These are phyloP conservation scores for Procapra przewalskii DNA, from an alignment of 2,113 vertebrate species.

Conservation along the genomic window DNA sequence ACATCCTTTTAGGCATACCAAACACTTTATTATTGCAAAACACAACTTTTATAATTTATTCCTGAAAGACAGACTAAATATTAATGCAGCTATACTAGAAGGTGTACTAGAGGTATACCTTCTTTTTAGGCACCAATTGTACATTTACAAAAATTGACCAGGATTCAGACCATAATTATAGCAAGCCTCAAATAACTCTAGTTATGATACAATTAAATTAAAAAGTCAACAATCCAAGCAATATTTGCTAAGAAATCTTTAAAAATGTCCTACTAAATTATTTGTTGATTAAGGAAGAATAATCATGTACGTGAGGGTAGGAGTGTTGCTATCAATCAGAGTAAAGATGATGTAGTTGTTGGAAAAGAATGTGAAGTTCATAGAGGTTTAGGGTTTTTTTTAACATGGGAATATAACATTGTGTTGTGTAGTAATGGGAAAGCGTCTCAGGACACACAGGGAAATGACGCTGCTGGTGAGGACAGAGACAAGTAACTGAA, in stretches of 20 bases:
- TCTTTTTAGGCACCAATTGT: neutral
- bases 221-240: neutral
- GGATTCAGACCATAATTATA: neutral
- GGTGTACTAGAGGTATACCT: neutral
- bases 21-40: constrained; percentile 8
- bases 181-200: neutral
- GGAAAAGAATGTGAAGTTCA: neutral
- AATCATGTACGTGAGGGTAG: neutral
- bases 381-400: neutral
- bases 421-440: neutral
- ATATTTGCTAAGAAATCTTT: neutral
- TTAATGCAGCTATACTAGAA: neutral
- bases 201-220: neutral
- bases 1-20: neutral
- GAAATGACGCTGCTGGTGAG: neutral
- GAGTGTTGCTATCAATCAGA: neutral
- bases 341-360: neutral
- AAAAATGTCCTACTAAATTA: neutral
- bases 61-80: neutral
- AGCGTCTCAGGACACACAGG: neutral
- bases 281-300: neutral
- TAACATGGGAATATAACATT: neutral
- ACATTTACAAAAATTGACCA: neutral
- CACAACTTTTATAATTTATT: neutral
- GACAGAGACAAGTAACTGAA: neutral